These are phyloP conservation scores for Megaceryle alcyon DNA, from an alignment of 2,797 vertebrate genomes.

Conservation along the genomic window DNA sequence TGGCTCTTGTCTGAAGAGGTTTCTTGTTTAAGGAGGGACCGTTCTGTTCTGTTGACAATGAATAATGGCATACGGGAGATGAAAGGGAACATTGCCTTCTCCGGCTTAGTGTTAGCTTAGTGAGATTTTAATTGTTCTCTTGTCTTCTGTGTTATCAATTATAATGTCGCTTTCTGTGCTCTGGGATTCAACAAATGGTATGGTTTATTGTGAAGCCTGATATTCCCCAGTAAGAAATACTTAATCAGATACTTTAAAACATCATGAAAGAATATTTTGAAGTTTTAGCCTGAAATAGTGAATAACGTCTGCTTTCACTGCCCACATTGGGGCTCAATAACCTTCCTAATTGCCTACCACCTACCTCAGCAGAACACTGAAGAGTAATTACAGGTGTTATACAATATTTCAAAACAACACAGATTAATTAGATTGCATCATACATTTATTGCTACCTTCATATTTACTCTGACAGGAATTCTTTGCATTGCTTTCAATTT, in stretches of 20 bases:
- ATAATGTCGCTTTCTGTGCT: not conserved
- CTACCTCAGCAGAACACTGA: not conserved
- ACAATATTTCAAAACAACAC: not conserved
- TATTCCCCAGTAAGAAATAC: not conserved
- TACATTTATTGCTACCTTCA: not conserved
- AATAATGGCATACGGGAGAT: not conserved
- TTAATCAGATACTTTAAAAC: not conserved
- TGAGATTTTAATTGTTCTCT: conserved; percentile 25
- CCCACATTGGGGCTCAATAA: not conserved
- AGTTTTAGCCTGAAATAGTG: not conserved
- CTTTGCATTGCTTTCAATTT: not conserved
- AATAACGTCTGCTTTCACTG: not conserved
- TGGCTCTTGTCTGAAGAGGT: not conserved
- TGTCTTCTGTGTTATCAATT: not conserved
- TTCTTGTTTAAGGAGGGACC: not conserved
- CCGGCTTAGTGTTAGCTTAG: not conserved
- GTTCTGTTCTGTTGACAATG: conserved; percentile 25
- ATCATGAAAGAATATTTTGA: not conserved
- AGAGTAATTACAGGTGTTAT: not conserved
- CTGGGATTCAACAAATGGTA: not conserved
- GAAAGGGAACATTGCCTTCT: conserved; percentile 26
- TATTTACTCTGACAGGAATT: not conserved
- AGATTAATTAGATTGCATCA: not conserved
- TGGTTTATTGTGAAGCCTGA: not conserved
- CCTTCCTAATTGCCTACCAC: not conserved